Conservation (phyloP, 1,140 invertebrate genomes). For the Lutraria rhynchaena region DNA sequence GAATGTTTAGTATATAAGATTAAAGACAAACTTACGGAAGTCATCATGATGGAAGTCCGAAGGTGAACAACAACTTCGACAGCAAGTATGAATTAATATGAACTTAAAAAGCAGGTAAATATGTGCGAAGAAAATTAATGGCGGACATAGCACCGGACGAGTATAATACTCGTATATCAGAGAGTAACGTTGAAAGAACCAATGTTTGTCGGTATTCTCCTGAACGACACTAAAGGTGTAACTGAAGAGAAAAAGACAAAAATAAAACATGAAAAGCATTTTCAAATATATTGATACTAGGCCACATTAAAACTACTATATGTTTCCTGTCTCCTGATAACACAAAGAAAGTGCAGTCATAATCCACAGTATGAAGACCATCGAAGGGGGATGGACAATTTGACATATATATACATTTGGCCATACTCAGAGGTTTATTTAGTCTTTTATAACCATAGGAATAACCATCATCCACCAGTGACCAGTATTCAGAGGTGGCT, state of each 20-base stretch:
- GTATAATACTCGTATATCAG: conserved; percentile 82
- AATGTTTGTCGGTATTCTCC: conserved; percentile 79
- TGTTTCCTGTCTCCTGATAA: too few relatives aligned
- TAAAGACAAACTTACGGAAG: conserved; percentile 55
- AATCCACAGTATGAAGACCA: too few relatives aligned
- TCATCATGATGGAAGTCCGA: conserved; percentile 31
- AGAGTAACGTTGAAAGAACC: conserved; percentile 82
- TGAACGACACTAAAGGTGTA: conserved; percentile 80
- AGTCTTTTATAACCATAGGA: too few relatives aligned
- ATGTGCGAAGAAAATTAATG: conserved; percentile 81
- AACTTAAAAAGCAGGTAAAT: conserved; percentile 65
- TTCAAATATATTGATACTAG: conserved; percentile 12
- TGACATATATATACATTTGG: too few relatives aligned
- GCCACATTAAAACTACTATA: too few relatives aligned
- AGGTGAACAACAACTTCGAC: conserved; percentile 27
- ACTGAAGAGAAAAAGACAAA: conserved; percentile 59
- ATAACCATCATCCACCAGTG: too few relatives aligned
- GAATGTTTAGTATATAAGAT: too few relatives aligned
- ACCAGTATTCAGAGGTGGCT: too few relatives aligned
- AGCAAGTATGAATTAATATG: conserved; percentile 59
- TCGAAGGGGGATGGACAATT: too few relatives aligned
- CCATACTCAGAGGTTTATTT: too few relatives aligned
- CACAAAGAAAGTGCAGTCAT: too few relatives aligned
- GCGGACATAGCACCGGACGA: conserved; percentile 81
- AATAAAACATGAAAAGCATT: conserved; percentile 31